A percentile compares a stretch with the other conserved stretches of the same genome.
These are phyloP conservation scores for Linnaemya vulpina DNA, from an alignment of 2,888 invertebrate species.

Conservation along the genomic window DNA sequence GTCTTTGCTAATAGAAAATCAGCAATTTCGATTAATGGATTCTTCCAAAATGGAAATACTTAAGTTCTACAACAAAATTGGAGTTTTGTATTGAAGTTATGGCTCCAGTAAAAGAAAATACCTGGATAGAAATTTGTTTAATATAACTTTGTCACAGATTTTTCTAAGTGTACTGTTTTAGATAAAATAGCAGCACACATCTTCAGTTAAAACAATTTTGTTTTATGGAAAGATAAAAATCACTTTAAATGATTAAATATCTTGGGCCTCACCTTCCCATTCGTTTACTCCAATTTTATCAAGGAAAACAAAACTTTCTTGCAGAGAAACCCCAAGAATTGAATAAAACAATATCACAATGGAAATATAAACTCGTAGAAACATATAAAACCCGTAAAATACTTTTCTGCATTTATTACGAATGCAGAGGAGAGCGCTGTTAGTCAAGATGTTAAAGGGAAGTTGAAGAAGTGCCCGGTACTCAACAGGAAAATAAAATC, in stretches of 20 bases:
- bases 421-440: not conserved
- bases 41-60: no score
- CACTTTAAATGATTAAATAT: conserved; percentile 71
- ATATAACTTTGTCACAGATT: no score
- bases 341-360: conserved; percentile 16
- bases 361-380: not conserved
- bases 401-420: conserved; percentile 36
- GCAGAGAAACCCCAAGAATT: conserved; percentile 18
- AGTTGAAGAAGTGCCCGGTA: not conserved
- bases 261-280: conserved; percentile 54
- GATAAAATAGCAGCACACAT: not conserved
- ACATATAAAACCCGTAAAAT: conserved; percentile 11
- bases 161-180: conserved; percentile 34
- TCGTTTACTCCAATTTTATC: not conserved
- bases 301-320: conserved; percentile 28
- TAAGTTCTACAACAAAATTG: conserved; percentile 5
- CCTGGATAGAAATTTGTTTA: no score
- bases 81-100: conserved; percentile 79
- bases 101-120: conserved; percentile 44
- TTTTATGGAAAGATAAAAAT: conserved; percentile 33
- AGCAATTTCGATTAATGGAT: no score
- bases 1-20: no score
- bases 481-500: conserved; percentile 2
- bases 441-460: conserved; percentile 22
- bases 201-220: conserved; percentile 6